Base-by-base conservation (phyloP, 2,113 vertebrate genomes). In the Megalops atlanticus region DNA sequence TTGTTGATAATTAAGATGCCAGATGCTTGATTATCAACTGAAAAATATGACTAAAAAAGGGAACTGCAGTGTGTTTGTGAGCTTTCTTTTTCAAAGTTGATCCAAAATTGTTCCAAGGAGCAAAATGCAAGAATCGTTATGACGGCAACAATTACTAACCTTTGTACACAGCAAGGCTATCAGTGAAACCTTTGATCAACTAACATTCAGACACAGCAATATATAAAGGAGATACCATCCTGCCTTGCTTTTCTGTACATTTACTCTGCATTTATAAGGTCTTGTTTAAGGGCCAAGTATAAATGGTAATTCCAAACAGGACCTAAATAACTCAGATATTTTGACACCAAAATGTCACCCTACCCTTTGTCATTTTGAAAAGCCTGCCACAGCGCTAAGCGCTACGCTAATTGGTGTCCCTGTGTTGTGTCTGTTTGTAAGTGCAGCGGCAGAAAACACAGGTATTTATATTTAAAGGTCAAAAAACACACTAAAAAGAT, bases 331-430 rank as follows among this genome's bases (percentile, higher is more conserved):
- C 87, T 86, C 84, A 41, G n/a, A n/a, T n/a, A n/a, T n/a, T n/a
- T n/a, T n/a, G 73, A 81, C 72, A 75, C 64, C 88, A 87, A 90
- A 92, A 93, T 92, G 90, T 92, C 90, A 92, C 90, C 87, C 88
- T 93, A 91, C 87, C 91, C 91, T 92, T 93, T 93, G 86, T 84
- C 88, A 85, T 90, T 83, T 89, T 91, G 84, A 89, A 84, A 43
- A 87, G 85, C 83, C 85, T 80, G 87, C 89, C 86, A 82, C 75
- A 90, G 87, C 27, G 86, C 87, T 90, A 90, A 80, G 83, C 89
- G 89, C 86, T 87, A 84, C 84, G 86, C 89, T 93, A 93, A 93
- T 93, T 92, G 92, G 87, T 84, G 85, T 71, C 89, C 84, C 84
- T 89, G 72, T 83, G 85, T 87, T 83, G 83, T 71, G 81, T 70